A percentile compares a stretch with the other conserved stretches of the same genome.
These are phyloP conservation scores for Orthochromis indermauri DNA, from an alignment of 2,113 vertebrate genomes.

Conservation along the genomic window DNA sequence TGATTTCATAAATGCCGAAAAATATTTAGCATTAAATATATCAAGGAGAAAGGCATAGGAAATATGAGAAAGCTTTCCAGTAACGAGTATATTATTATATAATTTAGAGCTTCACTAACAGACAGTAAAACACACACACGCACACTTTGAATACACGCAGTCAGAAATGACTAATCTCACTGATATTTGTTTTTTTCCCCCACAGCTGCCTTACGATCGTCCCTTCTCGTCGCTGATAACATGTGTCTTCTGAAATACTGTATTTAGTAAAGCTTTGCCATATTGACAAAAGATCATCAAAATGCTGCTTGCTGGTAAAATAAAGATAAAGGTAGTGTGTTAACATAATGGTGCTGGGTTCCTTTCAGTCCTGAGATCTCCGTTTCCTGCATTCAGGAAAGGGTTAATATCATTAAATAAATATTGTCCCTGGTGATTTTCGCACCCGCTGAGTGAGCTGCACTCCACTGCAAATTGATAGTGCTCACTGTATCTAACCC, in stretches of 20 bases:
- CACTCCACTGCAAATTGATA: constrained; percentile 21
- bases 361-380: background rate
- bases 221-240: background rate
- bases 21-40: background rate
- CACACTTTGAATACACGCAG: background rate
- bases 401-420: constrained; percentile 24
- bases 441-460: constrained; percentile 20
- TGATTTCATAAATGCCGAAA: background rate
- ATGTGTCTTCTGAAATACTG: background rate
- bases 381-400: background rate
- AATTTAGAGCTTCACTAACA: background rate
- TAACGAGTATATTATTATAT: background rate
- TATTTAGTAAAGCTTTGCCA: background rate
- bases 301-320: background rate
- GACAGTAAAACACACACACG: background rate
- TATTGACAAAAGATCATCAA: background rate
- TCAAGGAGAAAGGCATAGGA: background rate
- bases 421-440: constrained; percentile 15
- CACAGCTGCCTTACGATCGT: background rate
- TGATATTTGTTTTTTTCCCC: constrained; percentile 2
- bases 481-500: background rate
- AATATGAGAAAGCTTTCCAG: background rate
- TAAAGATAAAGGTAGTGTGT: background rate
- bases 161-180: constrained; percentile 24
- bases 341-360: background rate